Base-by-base conservation (phyloP, 1,140 invertebrate species). In the Megalonaias nervosa region DNA sequence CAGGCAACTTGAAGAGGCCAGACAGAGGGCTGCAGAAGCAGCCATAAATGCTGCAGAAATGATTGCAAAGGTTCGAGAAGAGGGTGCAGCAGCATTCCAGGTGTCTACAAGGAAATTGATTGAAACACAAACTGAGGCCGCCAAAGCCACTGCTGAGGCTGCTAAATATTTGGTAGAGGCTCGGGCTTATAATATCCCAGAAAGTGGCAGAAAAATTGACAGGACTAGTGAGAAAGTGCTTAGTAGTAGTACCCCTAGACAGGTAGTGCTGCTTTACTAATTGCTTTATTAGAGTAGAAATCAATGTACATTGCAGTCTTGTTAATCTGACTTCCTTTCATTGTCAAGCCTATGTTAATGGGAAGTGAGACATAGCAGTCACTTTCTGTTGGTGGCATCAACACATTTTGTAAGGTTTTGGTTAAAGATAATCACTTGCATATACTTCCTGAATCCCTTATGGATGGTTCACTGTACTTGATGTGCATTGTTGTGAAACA, bases 71-170 rank as follows among this genome's bases (percentile, higher is more conserved):
- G 77, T 81, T 1, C 76, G 82, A n/a, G 77, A 69, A 17, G 84
- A 82, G 48, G 74, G 69, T 38, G 67, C 62, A 4, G 56, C 72
- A 26, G 59, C 64, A 19, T 68, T 84, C 3, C 82, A 81, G 38
- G 81, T 81, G 26, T 77, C 84, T 0, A 77, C 79, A 31, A 69
- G 68, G n/a, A 81, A 80, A 21, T 62, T 86, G 26, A 72, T 82
- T 21, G 74, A 85, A 55, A 81, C 76, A 38, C 85, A 85, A 64
- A 81, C 82, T 26, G 82, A 80, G 17, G 86, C 85, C 15, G 81
- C 80, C 9, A 84, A 81, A 66, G 64, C 79, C 3, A 83, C 84
- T 1, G 80, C 81, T 14, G 81, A 83, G 19, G 83, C 85, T 26
- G 82, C 82, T 2, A 80, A 80, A 38, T 80, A 81, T n/a, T 67